phyloP scores from a whole-genome alignment of 2,888 invertebrate genomes.

The Ophion slaviceki region DNA sequence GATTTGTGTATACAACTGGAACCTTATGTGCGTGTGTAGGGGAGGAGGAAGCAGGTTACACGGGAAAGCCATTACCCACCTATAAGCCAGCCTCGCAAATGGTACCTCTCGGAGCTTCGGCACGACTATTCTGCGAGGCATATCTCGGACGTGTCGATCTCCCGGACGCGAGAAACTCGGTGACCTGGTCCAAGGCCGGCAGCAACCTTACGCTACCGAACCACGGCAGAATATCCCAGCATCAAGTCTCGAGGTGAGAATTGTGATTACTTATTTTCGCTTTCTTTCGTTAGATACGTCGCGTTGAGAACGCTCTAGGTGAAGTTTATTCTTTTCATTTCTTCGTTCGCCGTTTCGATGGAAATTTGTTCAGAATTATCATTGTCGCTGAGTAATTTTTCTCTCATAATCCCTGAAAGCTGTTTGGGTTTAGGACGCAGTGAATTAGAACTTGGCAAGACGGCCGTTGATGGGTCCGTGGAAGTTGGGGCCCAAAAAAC shows the following conservation, averaged over 20 bases:
- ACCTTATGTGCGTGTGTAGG: constrained; percentile 84
- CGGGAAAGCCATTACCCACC: constrained; percentile 85
- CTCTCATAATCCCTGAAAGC: too few species aligned
- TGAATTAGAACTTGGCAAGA: too few species aligned
- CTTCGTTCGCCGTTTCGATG: background rate
- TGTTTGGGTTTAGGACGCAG: too few species aligned
- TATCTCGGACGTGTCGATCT: constrained; percentile 90
- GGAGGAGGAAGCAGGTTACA: constrained; percentile 84
- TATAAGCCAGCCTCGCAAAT: constrained; percentile 88
- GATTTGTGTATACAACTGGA: background rate
- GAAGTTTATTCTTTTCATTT: background rate
- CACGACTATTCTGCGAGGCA: constrained; percentile 91
- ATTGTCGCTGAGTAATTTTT: too few species aligned
- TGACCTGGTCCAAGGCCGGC: constrained; percentile 88
- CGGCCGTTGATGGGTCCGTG: too few species aligned
- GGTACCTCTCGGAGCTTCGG: constrained; percentile 86
- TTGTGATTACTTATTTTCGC: background rate
- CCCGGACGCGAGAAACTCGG: constrained; percentile 89
- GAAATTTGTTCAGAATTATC: background rate
- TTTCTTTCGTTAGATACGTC: background rate
- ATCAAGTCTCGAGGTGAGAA: constrained; percentile 83
- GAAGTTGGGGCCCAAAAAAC: too few species aligned
- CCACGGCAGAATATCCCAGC: constrained; percentile 82
- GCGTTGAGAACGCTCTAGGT: background rate
- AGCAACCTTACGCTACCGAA: constrained; percentile 84